Conservation (phyloP, 2,888 invertebrate species). For the Aphodius granarius region DNA sequence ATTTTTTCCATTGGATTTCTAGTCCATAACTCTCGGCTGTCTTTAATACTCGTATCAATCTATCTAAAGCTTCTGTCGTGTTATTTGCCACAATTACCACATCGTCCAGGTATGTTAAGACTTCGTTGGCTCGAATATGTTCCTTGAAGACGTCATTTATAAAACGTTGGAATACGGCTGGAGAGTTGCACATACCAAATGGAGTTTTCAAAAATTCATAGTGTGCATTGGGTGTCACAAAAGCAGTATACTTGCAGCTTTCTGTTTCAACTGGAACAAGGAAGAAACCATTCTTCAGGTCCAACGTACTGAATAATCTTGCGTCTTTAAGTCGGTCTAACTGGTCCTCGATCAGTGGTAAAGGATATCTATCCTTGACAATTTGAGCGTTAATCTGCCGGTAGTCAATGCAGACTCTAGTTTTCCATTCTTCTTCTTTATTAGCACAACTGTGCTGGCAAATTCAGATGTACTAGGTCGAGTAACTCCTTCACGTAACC, state of each 20-base stretch:
- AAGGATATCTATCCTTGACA: constrained; percentile 32
- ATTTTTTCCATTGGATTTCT: constrained; percentile 1
- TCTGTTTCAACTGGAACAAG: constrained; percentile 16
- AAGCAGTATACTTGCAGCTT: constrained; percentile 17
- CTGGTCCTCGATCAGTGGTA: constrained; percentile 27
- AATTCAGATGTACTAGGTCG: constrained; percentile 35
- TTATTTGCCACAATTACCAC: constrained; percentile 25
- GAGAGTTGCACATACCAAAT: constrained; percentile 48
- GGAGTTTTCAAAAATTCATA: constrained; percentile 45
- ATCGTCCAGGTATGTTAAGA: constrained; percentile 31
- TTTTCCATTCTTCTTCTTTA: constrained; percentile 35
- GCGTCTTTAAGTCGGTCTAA: constrained; percentile 8
- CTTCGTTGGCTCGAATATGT: constrained; percentile 16
- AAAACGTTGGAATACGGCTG: constrained; percentile 35
- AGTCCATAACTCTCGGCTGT: not conserved
- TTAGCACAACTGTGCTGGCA: constrained; percentile 34
- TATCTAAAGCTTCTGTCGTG: constrained; percentile 25
- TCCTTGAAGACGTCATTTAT: constrained; percentile 25
- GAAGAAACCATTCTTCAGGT: constrained; percentile 22
- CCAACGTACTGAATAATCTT: constrained; percentile 4
- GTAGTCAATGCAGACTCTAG: constrained; percentile 34
- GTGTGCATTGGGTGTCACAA: constrained; percentile 28
- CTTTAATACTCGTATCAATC: constrained; percentile 5
- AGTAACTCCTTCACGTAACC: constrained; percentile 31
- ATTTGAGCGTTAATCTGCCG: constrained; percentile 32